Conservation (phyloP, 1,140 invertebrate genomes). For the Drosophila lini region DNA sequence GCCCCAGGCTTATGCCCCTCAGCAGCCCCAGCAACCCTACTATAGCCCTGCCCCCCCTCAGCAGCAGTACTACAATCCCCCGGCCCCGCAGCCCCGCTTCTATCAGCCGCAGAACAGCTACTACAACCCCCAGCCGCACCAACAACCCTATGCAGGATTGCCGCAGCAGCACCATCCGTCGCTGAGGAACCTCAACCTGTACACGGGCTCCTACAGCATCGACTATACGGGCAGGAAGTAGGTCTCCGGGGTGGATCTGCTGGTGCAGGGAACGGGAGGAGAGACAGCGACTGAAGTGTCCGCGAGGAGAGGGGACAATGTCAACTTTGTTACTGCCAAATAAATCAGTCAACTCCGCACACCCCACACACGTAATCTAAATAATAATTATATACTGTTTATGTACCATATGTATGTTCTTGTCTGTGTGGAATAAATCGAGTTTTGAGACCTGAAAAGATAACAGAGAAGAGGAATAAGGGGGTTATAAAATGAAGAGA, state of each 20-base stretch:
- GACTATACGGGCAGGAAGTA: slow-evolving; percentile 83
- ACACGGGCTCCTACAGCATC: slow-evolving; percentile 81
- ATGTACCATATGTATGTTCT: slow-evolving; percentile 37
- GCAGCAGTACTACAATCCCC: slow-evolving; percentile 63
- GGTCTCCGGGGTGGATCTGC: slow-evolving; percentile 1
- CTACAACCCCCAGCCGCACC: slow-evolving; percentile 68
- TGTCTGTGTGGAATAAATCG: slow-evolving; percentile 60
- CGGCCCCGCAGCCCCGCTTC: slow-evolving; percentile 75
- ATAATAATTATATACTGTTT: slow-evolving; percentile 29
- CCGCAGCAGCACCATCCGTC: slow-evolving; percentile 79
- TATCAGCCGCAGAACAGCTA: slow-evolving; percentile 76
- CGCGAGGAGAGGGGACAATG: slow-evolving; percentile 67
- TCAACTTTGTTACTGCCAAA: slow-evolving; percentile 72
- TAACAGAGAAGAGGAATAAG: slow-evolving; percentile 11
- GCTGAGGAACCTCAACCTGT: slow-evolving; percentile 74
- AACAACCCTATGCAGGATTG: slow-evolving; percentile 56
- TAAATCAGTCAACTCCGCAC: slow-evolving; percentile 72
- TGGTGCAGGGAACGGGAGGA: slow-evolving; percentile 26
- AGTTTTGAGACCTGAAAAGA: slow-evolving; percentile 42
- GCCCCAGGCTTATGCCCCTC: slow-evolving; percentile 54
- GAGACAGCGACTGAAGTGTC: slow-evolving; percentile 72
- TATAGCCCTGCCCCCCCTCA: slow-evolving; percentile 76
- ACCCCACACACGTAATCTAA: slow-evolving; percentile 34
- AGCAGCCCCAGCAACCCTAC: slow-evolving; percentile 57
- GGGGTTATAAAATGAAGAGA: not conserved